phyloP scores from a whole-genome alignment of 2,888 invertebrate genomes.

The Sinelater perroti region DNA sequence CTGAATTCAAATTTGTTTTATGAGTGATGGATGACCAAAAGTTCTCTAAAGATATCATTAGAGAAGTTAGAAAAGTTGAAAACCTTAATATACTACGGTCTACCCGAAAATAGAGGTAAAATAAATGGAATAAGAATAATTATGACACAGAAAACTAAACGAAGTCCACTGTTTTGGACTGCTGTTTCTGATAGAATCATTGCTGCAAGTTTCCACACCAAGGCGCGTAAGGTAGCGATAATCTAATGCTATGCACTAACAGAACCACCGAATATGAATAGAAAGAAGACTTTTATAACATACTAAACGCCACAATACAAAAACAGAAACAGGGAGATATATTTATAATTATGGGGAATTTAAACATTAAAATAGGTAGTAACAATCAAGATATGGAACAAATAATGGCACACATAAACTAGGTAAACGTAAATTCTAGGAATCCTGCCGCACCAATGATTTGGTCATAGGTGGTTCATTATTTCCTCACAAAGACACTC shows the following conservation, averaged over 20 bases:
- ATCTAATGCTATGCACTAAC: neutral
- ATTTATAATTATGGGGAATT: neutral
- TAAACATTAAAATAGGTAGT: constrained; percentile 48
- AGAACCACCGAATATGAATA: neutral
- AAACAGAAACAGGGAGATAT: neutral
- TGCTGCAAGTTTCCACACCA: neutral
- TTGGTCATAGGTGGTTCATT: neutral
- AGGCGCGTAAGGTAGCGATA: neutral
- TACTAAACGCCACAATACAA: too few relatives aligned
- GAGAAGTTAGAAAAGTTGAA: too few relatives aligned
- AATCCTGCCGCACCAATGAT: neutral
- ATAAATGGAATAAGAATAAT: constrained; percentile 1
- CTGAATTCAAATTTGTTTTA: too few relatives aligned
- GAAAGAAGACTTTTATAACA: neutral
- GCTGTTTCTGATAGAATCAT: neutral
- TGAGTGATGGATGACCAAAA: too few relatives aligned
- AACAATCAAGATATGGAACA: neutral
- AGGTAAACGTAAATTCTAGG: neutral
- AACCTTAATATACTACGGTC: too few relatives aligned
- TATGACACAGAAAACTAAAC: neutral
- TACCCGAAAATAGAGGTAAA: too few relatives aligned
- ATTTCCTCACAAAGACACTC: neutral
- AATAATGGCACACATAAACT: neutral
- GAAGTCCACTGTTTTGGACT: neutral
- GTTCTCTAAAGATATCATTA: too few relatives aligned